Conservation (phyloP, 2,797 vertebrate species). For the Falco columbarius region DNA sequence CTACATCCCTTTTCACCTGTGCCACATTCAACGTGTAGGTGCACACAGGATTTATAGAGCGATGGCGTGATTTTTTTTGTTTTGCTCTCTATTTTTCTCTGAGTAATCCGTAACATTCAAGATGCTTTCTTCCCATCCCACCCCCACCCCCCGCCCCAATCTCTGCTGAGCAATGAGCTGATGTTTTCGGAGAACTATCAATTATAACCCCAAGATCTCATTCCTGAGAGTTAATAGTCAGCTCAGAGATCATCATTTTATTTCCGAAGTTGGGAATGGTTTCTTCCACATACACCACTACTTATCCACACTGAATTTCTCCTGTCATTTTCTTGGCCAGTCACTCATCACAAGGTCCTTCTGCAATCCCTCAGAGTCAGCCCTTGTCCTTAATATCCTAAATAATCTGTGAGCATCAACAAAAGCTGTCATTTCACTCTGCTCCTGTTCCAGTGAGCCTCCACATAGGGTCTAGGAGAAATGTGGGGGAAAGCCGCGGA, state of each 20-base stretch:
- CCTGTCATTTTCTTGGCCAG: slow-evolving; percentile 43
- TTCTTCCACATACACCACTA: neutral
- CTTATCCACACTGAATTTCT: slow-evolving; percentile 21
- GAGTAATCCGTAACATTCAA: slow-evolving; percentile 45
- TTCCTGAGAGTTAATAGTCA: slow-evolving; percentile 41
- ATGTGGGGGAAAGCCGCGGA: neutral
- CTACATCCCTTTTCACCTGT: neutral
- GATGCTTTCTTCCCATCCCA: neutral
- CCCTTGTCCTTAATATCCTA: neutral
- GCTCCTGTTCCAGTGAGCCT: neutral
- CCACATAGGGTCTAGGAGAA: neutral
- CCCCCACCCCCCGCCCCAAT: neutral
- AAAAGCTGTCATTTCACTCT: neutral
- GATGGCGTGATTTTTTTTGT: neutral
- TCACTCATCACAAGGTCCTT: slow-evolving; percentile 11
- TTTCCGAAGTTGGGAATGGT: slow-evolving; percentile 14
- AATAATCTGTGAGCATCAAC: slow-evolving; percentile 3
- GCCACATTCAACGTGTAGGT: fast-evolving
- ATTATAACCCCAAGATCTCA: slow-evolving; percentile 32
- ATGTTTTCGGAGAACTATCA: slow-evolving; percentile 19
- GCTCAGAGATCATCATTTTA: slow-evolving; percentile 36
- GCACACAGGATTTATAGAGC: neutral
- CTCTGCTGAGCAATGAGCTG: slow-evolving; percentile 51
- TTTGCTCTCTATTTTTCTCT: slow-evolving; percentile 30
- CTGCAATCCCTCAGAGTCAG: slow-evolving; percentile 7